Evolutionary conservation across 2,888 invertebrate species (phyloP), one percentile per base, ranked within the genome.

Genomic region (Tetanocera ferruginea): DNA sequence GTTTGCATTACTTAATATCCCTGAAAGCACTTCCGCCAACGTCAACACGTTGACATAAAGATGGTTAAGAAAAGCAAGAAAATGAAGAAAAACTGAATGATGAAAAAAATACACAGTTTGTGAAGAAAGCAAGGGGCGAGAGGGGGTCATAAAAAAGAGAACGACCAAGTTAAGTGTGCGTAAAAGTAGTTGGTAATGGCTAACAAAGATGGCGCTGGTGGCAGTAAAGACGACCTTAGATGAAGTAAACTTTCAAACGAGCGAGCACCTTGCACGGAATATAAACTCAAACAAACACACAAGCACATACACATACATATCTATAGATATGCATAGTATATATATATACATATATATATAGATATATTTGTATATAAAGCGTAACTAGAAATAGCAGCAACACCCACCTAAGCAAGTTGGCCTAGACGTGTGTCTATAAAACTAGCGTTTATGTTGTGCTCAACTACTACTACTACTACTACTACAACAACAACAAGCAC

Each of bases 21-120:
- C 64, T 66, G 34, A 66, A 66, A 66, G 64, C 64, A 66, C 64
- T 66, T 66, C 64, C 64, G 64, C 34, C 64, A 66, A 66, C 31
- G 64, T 66, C 64, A 66, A 66, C 34, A 66, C 34, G 37, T 28
- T 60, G 60, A 60, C 60, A 60, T 60, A 60, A 60, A 60, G 28
- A 60, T 60, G 60, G 28, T 2, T 43, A 11, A 14, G n/a, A n/a
- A 43, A 43, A 60, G 11, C 2, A 25, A 60, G 25, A 60, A 60
- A 8, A 60, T 25, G 2, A 25, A 2, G 11, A 60, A 19, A 28
- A 17, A 23, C 9, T 60, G 28, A 28, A 60, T 14, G 23, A 8
- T 3, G 14, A 28, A 25, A 60, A 17, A 60, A 28, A 14, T 25
- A 25, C 11, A 60, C 14, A 23, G 17, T 25, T 25, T 17, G 25